phyloP scores from a whole-genome alignment of 1,140 invertebrate species.

The Drosophila albomicans region DNA sequence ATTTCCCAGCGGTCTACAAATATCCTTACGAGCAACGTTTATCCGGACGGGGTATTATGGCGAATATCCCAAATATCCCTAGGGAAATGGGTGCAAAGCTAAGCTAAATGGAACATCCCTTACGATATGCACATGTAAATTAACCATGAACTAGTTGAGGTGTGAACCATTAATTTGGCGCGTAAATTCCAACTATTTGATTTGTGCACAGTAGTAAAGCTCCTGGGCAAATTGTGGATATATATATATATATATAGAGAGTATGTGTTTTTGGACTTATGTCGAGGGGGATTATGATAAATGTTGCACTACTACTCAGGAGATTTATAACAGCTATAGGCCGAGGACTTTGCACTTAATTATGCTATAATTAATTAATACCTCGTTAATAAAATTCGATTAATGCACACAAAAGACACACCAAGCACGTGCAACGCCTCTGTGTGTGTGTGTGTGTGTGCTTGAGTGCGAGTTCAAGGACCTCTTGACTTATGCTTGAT shows the following conservation, averaged over 20 bases:
- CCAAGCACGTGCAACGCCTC: background rate
- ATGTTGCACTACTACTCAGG: background rate
- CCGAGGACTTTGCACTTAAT: background rate
- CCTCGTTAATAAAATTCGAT: conserved; percentile 3
- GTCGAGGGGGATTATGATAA: background rate
- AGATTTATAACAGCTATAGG: background rate
- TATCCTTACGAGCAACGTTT: conserved; percentile 8
- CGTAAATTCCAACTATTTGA: background rate
- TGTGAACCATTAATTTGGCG: background rate
- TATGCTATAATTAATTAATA: conserved; percentile 9
- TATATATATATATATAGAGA: too few relatives aligned
- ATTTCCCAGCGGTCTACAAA: background rate
- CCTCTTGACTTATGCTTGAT: conserved; percentile 1
- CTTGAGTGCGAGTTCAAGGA: background rate
- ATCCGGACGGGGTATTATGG: conserved; percentile 4
- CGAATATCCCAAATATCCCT: background rate
- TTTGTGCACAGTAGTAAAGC: background rate
- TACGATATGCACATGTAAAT: background rate
- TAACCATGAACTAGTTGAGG: background rate
- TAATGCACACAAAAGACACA: conserved; percentile 5
- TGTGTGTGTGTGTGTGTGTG: too few relatives aligned
- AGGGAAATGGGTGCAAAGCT: background rate
- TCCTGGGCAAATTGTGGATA: background rate
- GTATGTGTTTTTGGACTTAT: background rate
- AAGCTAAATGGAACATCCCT: background rate